Evolutionary conservation across 2,888 invertebrate species (phyloP).

Genomic region (Drosophila niveifrons): DNA sequence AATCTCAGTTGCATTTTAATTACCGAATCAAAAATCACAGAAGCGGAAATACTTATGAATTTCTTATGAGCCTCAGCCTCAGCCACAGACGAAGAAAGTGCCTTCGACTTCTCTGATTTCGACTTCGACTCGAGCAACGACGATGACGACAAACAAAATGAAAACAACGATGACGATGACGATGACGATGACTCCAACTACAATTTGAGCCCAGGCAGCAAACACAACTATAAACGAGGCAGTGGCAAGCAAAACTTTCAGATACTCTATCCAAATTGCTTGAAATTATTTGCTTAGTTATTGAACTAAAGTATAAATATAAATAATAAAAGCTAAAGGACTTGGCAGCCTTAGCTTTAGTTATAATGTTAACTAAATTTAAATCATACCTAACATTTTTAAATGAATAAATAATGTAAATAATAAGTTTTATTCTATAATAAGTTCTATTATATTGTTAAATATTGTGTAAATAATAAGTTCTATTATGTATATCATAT

Average conservation of each 20-base stretch:
- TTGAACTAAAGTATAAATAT: no score
- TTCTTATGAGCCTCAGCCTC: slow-evolving; percentile 76
- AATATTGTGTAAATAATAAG: no score
- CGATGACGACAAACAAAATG: background rate
- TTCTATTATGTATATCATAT: no score
- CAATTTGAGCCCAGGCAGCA: background rate
- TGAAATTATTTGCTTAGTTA: no score
- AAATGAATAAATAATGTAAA: no score
- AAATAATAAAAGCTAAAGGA: no score
- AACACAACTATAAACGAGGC: background rate
- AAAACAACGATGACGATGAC: slow-evolving; percentile 7
- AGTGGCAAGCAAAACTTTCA: background rate
- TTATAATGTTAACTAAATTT: no score
- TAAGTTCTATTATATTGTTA: no score
- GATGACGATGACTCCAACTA: background rate
- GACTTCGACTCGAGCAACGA: slow-evolving; percentile 9
- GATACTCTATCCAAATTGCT: background rate
- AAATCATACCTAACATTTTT: no score
- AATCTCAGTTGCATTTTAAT: slow-evolving; percentile 84
- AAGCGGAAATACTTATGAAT: slow-evolving; percentile 84
- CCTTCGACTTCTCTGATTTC: slow-evolving; percentile 27
- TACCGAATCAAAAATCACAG: slow-evolving; percentile 83
- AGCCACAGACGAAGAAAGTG: slow-evolving; percentile 54
- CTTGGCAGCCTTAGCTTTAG: no score
- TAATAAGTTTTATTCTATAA: no score